A percentile compares a stretch with the other conserved stretches of the same genome.
phyloP scores from a whole-genome alignment of 1,140 invertebrate species.

The Eriosoma lanigerum region DNA sequence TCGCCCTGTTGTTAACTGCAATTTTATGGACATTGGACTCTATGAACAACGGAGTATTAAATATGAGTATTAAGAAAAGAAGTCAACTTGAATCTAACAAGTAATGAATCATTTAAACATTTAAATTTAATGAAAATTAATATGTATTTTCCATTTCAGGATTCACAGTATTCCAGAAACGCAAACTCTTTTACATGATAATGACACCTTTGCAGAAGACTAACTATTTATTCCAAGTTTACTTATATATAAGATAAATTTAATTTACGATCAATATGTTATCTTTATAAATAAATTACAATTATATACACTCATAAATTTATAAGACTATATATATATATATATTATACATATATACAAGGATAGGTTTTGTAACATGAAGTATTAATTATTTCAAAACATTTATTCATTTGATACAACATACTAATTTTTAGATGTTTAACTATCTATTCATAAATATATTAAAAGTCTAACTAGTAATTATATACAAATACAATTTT shows the following conservation, averaged over 20 bases:
- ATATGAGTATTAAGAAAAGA: slow-evolving; percentile 73
- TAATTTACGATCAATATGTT: slow-evolving; percentile 7
- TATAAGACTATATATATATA: background rate
- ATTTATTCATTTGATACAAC: no score
- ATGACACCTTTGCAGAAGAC: slow-evolving; percentile 19
- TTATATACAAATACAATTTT: no score
- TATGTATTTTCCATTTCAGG: background rate
- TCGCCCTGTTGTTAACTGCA: slow-evolving; percentile 72
- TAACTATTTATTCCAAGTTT: background rate
- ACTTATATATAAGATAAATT: background rate
- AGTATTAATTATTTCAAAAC: no score
- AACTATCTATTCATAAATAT: no score
- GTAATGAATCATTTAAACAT: background rate
- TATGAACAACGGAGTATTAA: slow-evolving; percentile 70
- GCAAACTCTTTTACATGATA: slow-evolving; percentile 12
- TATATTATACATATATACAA: no score
- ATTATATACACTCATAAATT: background rate
- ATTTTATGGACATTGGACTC: slow-evolving; percentile 77
- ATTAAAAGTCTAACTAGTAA: no score
- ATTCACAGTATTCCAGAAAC: background rate
- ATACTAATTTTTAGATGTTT: no score
- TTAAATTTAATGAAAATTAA: background rate
- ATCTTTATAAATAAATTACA: background rate
- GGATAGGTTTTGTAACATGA: no score
- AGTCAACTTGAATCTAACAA: slow-evolving; percentile 55